These are phyloP conservation scores for Callopanchax toddi DNA, from an alignment of 2,113 vertebrate genomes.

Conservation along the genomic window DNA sequence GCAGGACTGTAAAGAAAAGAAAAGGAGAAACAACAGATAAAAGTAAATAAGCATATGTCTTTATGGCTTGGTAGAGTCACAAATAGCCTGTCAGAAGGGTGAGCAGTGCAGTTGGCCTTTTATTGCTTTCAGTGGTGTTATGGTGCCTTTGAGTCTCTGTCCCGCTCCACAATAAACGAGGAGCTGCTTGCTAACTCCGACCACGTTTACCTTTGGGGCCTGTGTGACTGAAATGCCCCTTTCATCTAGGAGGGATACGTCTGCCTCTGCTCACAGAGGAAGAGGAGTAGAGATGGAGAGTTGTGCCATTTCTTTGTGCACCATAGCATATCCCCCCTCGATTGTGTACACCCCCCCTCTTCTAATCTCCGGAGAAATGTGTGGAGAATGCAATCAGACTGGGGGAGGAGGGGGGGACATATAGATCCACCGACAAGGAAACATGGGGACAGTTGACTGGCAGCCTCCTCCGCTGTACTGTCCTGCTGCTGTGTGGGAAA, in stretches of 20 bases:
- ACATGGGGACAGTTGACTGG: constrained; percentile 54
- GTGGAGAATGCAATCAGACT: constrained; percentile 59
- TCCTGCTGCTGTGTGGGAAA: constrained; percentile 14
- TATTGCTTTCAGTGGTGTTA: constrained; percentile 51
- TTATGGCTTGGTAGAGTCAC: constrained; percentile 40
- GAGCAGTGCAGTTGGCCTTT: constrained; percentile 59
- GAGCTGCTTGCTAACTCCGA: constrained; percentile 66
- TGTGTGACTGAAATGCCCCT: constrained; percentile 64
- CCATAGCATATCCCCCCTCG: constrained; percentile 23
- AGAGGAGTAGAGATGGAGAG: constrained; percentile 28
- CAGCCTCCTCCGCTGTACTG: constrained; percentile 17
- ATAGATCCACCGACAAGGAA: constrained; percentile 38
- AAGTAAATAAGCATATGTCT: constrained; percentile 43
- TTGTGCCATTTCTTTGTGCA: constrained; percentile 38
- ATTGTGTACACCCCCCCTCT: constrained; percentile 30
- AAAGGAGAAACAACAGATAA: constrained; percentile 33
- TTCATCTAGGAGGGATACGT: constrained; percentile 72
- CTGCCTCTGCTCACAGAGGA: constrained; percentile 62
- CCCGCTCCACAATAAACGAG: constrained; percentile 49
- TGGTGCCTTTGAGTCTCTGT: constrained; percentile 50
- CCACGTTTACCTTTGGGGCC: constrained; percentile 67
- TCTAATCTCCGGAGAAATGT: constrained; percentile 45
- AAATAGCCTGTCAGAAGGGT: constrained; percentile 52
- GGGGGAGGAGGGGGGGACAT: constrained; percentile 33
- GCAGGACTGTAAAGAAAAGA: background rate